phyloP scores from a whole-genome alignment of 2,113 vertebrate genomes.

The Ginglymostoma cirratum region DNA sequence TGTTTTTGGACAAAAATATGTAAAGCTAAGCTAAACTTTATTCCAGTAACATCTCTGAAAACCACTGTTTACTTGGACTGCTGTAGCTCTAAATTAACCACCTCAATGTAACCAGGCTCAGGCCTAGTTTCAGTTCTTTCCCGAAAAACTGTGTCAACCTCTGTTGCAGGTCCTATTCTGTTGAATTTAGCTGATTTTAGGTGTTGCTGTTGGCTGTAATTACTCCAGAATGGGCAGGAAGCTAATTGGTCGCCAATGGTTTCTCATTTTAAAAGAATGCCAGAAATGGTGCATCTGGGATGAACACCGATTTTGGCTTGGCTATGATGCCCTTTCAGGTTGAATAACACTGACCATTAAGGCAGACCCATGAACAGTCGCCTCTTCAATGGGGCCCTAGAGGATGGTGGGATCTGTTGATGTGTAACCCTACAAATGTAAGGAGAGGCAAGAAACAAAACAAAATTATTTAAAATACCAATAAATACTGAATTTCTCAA shows the following conservation, averaged over 20 bases:
- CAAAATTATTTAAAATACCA: background rate
- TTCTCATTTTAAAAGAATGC: background rate
- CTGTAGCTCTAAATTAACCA: background rate
- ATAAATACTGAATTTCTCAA: background rate
- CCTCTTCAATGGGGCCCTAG: background rate
- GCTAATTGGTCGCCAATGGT: background rate
- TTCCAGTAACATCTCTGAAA: background rate
- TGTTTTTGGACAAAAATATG: background rate
- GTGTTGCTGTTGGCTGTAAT: background rate
- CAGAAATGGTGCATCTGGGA: background rate
- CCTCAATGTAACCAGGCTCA: background rate
- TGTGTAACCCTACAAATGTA: background rate
- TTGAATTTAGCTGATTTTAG: background rate
- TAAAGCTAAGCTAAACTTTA: background rate
- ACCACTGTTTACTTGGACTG: background rate
- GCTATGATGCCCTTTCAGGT: background rate
- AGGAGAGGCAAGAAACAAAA: background rate
- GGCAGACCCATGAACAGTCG: background rate
- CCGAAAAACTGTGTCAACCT: background rate
- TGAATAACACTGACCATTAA: background rate
- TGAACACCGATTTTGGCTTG: background rate
- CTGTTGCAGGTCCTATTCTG: background rate
- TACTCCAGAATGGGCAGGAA: background rate
- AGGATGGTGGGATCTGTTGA: background rate
- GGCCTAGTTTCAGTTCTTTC: background rate